These are phyloP conservation scores for Conus canariensis DNA, from an alignment of 2,888 invertebrate genomes.

Conservation along the genomic window DNA sequence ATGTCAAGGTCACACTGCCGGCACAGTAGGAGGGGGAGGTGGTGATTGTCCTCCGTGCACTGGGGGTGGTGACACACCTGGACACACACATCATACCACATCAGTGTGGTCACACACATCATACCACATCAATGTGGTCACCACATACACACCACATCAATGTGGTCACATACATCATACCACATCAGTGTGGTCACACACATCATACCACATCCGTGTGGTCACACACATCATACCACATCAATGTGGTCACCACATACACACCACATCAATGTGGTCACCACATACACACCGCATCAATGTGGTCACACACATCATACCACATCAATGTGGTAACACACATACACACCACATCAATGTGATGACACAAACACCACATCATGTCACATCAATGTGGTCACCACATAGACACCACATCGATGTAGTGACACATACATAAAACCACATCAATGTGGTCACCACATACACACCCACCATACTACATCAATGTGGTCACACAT, in stretches of 20 bases:
- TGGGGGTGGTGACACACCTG: slow-evolving; percentile 72
- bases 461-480: not conserved
- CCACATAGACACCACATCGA: not conserved
- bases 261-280: not conserved
- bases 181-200: slow-evolving; percentile 44
- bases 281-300: not conserved
- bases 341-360: not conserved
- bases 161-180: not conserved
- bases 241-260: not conserved
- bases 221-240: not conserved
- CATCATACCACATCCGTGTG: not conserved
- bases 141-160: not conserved
- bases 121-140: not conserved
- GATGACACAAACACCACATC: not conserved
- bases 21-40: slow-evolving; percentile 66
- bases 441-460: not conserved
- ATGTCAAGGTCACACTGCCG: slow-evolving; percentile 67
- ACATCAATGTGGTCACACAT: not conserved
- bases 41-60: slow-evolving; percentile 65
- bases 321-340: not conserved
- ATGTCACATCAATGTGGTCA: not conserved
- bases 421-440: not conserved
- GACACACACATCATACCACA: slow-evolving; percentile 26
- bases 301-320: slow-evolving; percentile 45
- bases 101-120: not conserved